Conservation (phyloP, 2,797 vertebrate genomes). For the Gephyroberyx darwinii region DNA sequence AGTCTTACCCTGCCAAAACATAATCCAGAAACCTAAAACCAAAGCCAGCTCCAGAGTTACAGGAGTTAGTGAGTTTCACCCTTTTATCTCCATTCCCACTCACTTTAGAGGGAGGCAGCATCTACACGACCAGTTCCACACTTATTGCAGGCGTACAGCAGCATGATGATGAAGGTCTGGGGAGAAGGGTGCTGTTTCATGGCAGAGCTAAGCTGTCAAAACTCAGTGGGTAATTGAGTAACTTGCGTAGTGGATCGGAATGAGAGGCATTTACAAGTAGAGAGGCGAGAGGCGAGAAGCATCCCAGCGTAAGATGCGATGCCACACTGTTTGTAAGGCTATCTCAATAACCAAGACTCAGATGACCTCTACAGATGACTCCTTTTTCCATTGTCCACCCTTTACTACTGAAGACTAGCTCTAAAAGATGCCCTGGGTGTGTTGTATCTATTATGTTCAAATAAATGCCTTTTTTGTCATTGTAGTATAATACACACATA, state of each 20-base stretch:
- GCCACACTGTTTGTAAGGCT: neutral
- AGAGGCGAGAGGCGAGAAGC: neutral
- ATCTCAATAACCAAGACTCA: neutral
- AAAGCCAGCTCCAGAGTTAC: neutral
- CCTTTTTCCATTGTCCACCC: neutral
- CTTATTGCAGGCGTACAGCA: constrained; percentile 14
- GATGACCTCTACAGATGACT: constrained; percentile 2
- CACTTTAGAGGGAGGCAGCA: neutral
- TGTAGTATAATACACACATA: too few species aligned
- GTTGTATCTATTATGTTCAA: too few species aligned
- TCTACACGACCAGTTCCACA: neutral
- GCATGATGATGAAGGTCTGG: constrained; percentile 17
- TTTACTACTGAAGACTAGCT: neutral
- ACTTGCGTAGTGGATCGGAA: neutral
- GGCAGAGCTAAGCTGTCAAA: neutral
- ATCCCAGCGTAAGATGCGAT: neutral
- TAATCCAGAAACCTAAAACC: neutral
- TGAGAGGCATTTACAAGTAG: constrained; percentile 12
- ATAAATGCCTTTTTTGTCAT: too few species aligned
- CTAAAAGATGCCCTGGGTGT: too few species aligned
- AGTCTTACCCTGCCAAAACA: neutral
- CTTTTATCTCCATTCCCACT: neutral
- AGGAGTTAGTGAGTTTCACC: neutral
- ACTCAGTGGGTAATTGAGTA: constrained; percentile 15
- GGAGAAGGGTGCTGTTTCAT: neutral